These are phyloP conservation scores for Neuroterus valhalla DNA, from an alignment of 1,140 invertebrate species.

Conservation along the genomic window DNA sequence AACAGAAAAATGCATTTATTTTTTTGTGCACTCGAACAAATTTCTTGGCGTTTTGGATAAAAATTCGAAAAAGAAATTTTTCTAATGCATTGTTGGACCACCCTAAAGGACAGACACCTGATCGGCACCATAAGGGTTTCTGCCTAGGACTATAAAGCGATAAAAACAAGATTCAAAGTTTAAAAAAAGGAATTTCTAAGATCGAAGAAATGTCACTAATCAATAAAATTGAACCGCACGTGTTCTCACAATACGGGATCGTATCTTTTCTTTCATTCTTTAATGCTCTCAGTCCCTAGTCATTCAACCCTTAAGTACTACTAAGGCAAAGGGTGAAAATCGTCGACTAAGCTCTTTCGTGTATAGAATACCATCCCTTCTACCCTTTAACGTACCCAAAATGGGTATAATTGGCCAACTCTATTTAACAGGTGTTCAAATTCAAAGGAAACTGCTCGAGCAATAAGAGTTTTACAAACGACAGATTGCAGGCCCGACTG, in stretches of 20 bases:
- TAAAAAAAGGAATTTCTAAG: background rate
- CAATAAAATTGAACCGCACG: conserved; percentile 44
- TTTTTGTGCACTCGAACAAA: no score
- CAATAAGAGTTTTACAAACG: background rate
- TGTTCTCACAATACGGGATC: conserved; percentile 56
- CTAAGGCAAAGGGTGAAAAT: conserved; percentile 41
- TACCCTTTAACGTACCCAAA: conserved; percentile 31
- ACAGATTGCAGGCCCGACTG: conserved; percentile 1
- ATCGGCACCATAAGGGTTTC: no score
- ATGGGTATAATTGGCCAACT: conserved; percentile 54
- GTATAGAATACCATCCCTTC: conserved; percentile 25
- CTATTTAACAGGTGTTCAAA: conserved; percentile 56
- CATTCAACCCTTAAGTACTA: conserved; percentile 36
- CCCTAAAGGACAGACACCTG: no score
- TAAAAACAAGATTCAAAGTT: background rate
- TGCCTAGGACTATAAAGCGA: no score
- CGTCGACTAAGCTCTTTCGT: conserved; percentile 46
- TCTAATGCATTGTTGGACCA: no score
- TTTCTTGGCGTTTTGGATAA: no score
- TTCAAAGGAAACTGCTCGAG: conserved; percentile 36
- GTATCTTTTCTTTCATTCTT: conserved; percentile 48
- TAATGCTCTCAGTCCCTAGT: conserved; percentile 26
- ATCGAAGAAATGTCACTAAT: background rate
- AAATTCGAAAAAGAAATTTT: no score
- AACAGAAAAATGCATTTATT: no score